Evolutionary conservation across 2,888 invertebrate species (phyloP), one percentile per base, ranked within the genome.

Genomic region (Ichneumon xanthorius): DNA sequence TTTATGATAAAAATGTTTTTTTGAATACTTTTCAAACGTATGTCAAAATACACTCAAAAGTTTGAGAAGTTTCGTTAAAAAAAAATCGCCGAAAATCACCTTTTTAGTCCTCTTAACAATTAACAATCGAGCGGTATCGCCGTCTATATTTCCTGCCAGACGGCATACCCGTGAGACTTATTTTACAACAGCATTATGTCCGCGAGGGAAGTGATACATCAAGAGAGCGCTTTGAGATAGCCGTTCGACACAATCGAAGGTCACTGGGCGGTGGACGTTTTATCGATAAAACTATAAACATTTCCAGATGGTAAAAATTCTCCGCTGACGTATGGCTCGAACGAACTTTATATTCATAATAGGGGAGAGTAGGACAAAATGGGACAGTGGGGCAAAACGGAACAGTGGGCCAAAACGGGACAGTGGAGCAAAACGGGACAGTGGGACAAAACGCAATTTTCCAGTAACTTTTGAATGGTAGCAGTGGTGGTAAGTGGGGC

Each of bases 201-300:
- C 55, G 55, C 26, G 22, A 11, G 33, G 63, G 48, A 48, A 63
- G 50, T 14, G 30, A 50, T 16, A 65, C 63, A 65, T 65, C 37
- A 48, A 19, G 14, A 30, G 50, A 65, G 50, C 50, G 33, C 5
- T 65, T 33, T 33, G 50, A 63, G 75, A 75, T 48, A 75, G 22
- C 33, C 19, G 65, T 16, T 63, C 19, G 30, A 19, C 19, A 53
- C 48, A 70, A 70, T 63, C 55, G 26, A 67, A 40, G 55, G 33
- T 61, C 33, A 70, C 48, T 4, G 50, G 48, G 30, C 26, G n/a
- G 22, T 19, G 30, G 45, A 30, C 19, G 45, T 82, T 77, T 82
- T 48, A 82, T 82, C 82, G 77, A 82, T 82, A 77, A 65, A 67
- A 77, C 53, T 45, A 61, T 55, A 19, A 65, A 55, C 65, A 11